Evolutionary conservation across 2,797 vertebrate species (phyloP), one percentile per base, ranked within the genome.

Genomic region (Pelodytes ibericus): DNA sequence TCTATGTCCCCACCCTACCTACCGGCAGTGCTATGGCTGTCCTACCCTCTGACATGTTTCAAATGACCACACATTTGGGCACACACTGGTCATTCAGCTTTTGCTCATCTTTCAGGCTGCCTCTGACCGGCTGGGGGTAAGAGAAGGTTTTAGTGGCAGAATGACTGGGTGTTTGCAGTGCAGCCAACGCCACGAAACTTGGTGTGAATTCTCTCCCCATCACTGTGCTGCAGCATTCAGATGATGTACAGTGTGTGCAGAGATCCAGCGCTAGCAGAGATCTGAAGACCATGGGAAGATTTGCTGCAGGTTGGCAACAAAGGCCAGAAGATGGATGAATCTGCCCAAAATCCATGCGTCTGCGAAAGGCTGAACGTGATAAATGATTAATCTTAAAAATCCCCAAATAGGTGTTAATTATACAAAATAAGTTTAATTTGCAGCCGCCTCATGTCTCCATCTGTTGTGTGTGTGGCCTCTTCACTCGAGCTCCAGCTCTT

Each of bases 361-460:
- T 67, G 61, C 66, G 61, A 61, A 68, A 67, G 49, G 64, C n/a
- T 18, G 49, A 60, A 29, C 3, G 25, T n/a, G 25, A 15, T 72
- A 44, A 77, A 77, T 77, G 68, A 77, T 72, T 77, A 66, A 66
- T 77, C 39, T 15, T 16, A 15, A 27, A 71, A 72, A 66, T 77
- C 26, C 69, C 61, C 69, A 66, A 57, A 72, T 66, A 65, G 53
- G 68, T 77, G 61, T 53, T 77, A 77, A 77, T 72, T 77, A 77
- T 64, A 36, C 20, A 65, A 49, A 70, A 60, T 20, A 51, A 49
- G 36, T 31, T 56, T 58, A 25, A 36, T 63, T 27, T 9, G 24
- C 3, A 6, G n/a, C 31, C 30, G 41, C 62, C 59, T 67, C 26
- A 22, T 11, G 6, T 44, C 15, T 29, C 26, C 25, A 30, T 69